Evolutionary conservation across 2,797 vertebrate genomes (phyloP), one percentile per base, ranked within the genome.

Genomic region (Coregonus suidteri): DNA sequence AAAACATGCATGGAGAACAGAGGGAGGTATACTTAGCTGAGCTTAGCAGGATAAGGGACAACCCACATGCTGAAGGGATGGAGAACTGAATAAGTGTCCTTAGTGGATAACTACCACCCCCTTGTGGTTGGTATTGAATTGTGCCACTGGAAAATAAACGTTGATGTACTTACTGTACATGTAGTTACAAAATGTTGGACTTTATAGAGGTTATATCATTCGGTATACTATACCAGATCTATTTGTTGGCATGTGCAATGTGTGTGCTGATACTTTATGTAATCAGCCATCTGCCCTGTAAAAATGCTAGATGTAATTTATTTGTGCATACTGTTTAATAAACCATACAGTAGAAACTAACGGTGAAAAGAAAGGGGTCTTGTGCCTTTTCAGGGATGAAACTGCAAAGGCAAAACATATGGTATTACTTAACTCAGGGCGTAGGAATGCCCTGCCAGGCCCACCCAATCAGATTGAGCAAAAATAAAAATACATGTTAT

Each of bases 61-160:
- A 4, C 4, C 5, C 34, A 35, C 30, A 66, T 66, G 66, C 31
- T 68, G 6, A 68, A 68, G 4, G 41, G 69, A 51, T 4, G 16
- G 18, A 67, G 9, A 9, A 37, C 37, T 7, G 31, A 4, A 0
- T 25, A 20, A 68, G 25, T 75, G 59, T 75, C 25, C 20, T 76
- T 35, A 71, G 81, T 79, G 78, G 87, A 69, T 53, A 20, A 4
- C 76, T 85, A 85, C 82, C 83, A 68, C 89, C 92, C 90, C 88
- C 94, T 91, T 74, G 88, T 91, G 93, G 85, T 13, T 34, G 11
- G 41, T 52, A n/a, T 71, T 47, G n/a, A 47, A 71, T 37, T 62
- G 54, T 62, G 25, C 71, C 14, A 72, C 25, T 30, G 14, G 52
- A 72, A 4, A 53, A 11, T 47, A 47, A 47, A 11, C 41, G 25